Conservation (phyloP, 1,140 invertebrate species). For the Pararge aegeria region DNA sequence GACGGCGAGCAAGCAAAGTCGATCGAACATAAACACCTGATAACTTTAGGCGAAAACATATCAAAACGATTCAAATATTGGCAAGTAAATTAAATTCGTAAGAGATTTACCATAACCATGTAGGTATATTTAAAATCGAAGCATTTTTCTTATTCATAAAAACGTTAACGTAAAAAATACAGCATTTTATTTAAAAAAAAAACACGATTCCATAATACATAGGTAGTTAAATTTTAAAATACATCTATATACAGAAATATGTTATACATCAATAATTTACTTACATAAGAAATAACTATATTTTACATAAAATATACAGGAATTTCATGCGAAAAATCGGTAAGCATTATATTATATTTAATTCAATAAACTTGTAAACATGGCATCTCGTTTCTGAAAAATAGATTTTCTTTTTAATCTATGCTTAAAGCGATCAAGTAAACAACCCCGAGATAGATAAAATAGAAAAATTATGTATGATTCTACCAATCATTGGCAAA, state of each 20-base stretch:
- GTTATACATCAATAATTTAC: conserved; percentile 19
- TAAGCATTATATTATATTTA: conserved; percentile 8
- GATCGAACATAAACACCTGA: too few relatives aligned
- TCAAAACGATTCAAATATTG: too few relatives aligned
- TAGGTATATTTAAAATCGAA: too few relatives aligned
- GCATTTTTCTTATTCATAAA: background rate
- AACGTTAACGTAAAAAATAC: conserved; percentile 7
- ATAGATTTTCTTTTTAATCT: conserved; percentile 18
- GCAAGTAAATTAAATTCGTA: too few relatives aligned
- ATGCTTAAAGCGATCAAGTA: conserved; percentile 19
- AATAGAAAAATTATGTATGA: background rate
- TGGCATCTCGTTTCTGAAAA: conserved; percentile 27
- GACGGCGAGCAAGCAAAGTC: too few relatives aligned
- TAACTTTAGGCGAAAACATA: too few relatives aligned
- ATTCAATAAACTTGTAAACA: conserved; percentile 28
- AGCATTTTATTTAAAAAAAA: conserved; percentile 1
- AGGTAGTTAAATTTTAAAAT: conserved; percentile 16
- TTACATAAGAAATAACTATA: conserved; percentile 24
- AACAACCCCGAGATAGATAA: conserved; percentile 6
- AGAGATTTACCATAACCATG: too few relatives aligned
- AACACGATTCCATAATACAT: conserved; percentile 5
- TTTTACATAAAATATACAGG: conserved; percentile 19
- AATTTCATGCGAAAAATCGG: conserved; percentile 12
- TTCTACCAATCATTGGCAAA: background rate
- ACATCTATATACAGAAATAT: conserved; percentile 30